A percentile compares a stretch with the other conserved stretches of the same genome.
Evolutionary conservation across 2,113 vertebrate genomes (phyloP).

Genomic region (Mesembrinibis cayennensis): DNA sequence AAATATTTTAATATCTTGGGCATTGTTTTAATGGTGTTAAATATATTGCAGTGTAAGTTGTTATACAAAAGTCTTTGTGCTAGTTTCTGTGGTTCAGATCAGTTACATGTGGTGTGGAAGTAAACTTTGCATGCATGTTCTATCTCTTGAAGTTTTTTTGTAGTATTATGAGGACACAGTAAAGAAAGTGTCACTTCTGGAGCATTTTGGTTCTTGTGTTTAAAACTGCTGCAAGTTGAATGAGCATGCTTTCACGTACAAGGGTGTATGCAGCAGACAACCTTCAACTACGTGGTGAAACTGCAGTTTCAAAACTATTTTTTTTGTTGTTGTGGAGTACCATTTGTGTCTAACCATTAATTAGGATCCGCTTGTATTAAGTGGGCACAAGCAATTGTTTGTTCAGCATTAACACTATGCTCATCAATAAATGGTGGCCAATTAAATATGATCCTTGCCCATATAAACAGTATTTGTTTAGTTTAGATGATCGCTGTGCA

Average conservation of each 20-base stretch:
- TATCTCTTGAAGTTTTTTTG: not conserved
- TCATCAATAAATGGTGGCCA: not conserved
- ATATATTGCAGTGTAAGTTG: not conserved
- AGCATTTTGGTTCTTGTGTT: not conserved
- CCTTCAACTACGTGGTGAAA: not conserved
- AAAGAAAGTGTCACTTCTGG: not conserved
- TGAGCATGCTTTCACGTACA: not conserved
- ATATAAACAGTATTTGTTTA: not conserved
- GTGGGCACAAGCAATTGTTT: not conserved
- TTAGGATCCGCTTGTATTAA: not conserved
- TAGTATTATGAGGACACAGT: not conserved
- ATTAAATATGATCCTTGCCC: not conserved
- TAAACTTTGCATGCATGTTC: not conserved
- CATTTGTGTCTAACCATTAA: not conserved
- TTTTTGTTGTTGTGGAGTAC: not conserved
- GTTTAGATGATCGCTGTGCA: not conserved
- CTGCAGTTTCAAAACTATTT: not conserved
- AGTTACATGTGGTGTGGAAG: not conserved
- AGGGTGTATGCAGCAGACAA: rapidly evolving
- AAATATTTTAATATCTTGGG: not conserved
- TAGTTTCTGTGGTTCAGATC: not conserved
- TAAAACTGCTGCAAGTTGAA: not conserved
- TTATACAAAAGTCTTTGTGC: not conserved
- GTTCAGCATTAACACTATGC: not conserved
- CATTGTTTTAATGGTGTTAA: not conserved